Evolutionary conservation across 2,113 vertebrate species (phyloP), one percentile per base, ranked within the genome.

Genomic region (Cochlearius cochlearius): DNA sequence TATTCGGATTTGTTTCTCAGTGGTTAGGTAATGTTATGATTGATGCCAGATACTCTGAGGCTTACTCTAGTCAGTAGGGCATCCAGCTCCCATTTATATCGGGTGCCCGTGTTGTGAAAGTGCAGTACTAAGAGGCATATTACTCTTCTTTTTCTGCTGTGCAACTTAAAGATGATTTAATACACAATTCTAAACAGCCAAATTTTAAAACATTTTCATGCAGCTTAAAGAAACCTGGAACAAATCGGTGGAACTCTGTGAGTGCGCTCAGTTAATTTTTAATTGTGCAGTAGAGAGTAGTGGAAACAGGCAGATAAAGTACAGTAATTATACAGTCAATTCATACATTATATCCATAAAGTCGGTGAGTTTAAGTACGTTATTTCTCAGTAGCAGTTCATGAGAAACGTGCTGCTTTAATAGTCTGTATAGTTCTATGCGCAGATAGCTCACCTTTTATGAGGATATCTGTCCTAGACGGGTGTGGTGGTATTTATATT

Each of bases 221-320:
- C 38, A 41, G 11, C 82, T 34, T 93, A 38, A 78, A 87, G 30
- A 94, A 90, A 92, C 52, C 20, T 72, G 25, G 63, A 77, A 30
- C 71, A 81, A 55, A 43, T n/a, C 2, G 4, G 39, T 45, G 56
- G 49, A 66, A 67, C 39, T 52, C 5, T 43, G 27, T 68, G 64
- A 92, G 11, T 27, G 22, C 18, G 2, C 60, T 86, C 47, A 56
- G 38, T 67, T 92, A 47, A 56, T 39, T 90, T 94, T 96, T 91
- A 85, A 91, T 95, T 97, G 53, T 80, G 38, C 4, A 1, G 8
- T 32, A 81, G 53, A 85, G 60, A 79, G 39, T 47, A 23, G 26
- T 52, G 59, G 94, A 89, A 94, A 68, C 17, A 60, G 69, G 45
- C 60, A 90, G 69, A 78, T 92, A 71, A 92, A 93, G n/a, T 84